These are phyloP conservation scores for Hydrotaea diabolus DNA, from an alignment of 2,888 invertebrate species.

Conservation along the genomic window DNA sequence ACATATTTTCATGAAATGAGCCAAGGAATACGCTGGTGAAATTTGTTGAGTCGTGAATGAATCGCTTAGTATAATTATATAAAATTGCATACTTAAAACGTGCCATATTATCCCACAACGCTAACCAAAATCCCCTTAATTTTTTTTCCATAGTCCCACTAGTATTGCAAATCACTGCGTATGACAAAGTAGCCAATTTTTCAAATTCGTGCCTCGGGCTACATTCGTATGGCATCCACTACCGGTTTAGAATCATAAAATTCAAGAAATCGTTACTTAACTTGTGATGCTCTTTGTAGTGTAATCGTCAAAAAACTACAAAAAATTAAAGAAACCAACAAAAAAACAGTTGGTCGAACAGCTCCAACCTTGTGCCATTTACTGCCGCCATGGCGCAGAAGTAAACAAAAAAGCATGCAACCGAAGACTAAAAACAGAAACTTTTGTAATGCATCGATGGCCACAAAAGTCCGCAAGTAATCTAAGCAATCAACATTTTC, in stretches of 20 bases:
- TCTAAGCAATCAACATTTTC: slow-evolving; percentile 58
- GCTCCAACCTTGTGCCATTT: not conserved
- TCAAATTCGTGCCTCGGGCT: no score
- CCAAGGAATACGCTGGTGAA: no score
- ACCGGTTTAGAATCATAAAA: slow-evolving; percentile 7
- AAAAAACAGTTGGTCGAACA: not conserved
- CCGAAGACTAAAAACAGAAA: not conserved
- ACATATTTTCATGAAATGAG: no score
- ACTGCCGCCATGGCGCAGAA: not conserved
- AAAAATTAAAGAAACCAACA: not conserved
- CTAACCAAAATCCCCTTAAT: no score
- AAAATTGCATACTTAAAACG: no score
- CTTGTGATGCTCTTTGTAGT: not conserved
- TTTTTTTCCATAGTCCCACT: no score
- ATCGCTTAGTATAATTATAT: no score
- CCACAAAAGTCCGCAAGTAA: slow-evolving; percentile 60
- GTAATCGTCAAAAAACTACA: not conserved
- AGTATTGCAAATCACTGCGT: no score
- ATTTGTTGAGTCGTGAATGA: no score
- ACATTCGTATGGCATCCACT: no score
- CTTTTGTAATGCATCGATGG: slow-evolving; percentile 53
- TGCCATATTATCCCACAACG: no score
- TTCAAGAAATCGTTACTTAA: not conserved
- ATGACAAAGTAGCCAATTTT: no score
- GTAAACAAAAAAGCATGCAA: not conserved